These are phyloP conservation scores for Drosophila peninsularis DNA, from an alignment of 2,888 invertebrate species.

Conservation along the genomic window DNA sequence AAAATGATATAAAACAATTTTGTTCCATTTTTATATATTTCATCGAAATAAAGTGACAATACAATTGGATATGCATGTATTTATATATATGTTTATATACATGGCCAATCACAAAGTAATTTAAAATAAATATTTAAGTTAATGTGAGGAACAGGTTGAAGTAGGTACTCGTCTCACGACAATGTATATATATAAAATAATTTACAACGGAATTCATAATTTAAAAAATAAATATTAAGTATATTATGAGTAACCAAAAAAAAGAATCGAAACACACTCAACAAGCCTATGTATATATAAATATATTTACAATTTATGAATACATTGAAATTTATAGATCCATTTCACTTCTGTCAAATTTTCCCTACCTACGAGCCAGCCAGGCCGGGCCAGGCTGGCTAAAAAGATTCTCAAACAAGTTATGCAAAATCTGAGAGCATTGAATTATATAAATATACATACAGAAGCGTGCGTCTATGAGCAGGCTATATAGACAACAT, in stretches of 20 bases:
- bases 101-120: background rate
- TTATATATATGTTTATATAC: slow-evolving; percentile 1
- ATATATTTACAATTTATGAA: background rate
- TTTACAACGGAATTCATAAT: background rate
- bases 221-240: no score
- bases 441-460: slow-evolving; percentile 9
- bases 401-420: slow-evolving; percentile 46
- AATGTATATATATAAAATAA: background rate
- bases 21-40: background rate
- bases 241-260: no score
- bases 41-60: background rate
- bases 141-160: background rate
- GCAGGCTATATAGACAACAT: slow-evolving; percentile 24
- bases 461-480: slow-evolving; percentile 1
- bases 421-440: slow-evolving; percentile 33
- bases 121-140: background rate
- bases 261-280: background rate
- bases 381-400: no score
- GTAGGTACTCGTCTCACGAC: background rate
- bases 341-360: slow-evolving; percentile 7
- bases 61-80: background rate
- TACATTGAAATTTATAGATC: slow-evolving; percentile 6
- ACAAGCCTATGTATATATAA: background rate
- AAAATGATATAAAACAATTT: background rate
- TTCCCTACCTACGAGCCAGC: slow-evolving; percentile 5